These are phyloP conservation scores for Diabrotica undecimpunctata DNA, from an alignment of 1,140 invertebrate genomes.

Conservation along the genomic window DNA sequence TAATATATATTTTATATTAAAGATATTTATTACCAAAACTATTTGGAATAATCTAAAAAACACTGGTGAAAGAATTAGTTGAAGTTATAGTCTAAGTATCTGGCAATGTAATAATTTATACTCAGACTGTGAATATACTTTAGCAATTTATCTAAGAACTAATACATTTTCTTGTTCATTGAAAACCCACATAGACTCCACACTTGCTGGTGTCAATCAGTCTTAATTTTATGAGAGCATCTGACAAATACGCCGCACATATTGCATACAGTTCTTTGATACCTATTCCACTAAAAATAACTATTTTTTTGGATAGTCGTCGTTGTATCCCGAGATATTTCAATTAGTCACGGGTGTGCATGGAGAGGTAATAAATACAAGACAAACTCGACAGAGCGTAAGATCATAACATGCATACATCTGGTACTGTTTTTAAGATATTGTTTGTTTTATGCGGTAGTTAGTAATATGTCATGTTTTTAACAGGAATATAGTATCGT, in stretches of 20 bases:
- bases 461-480: neutral
- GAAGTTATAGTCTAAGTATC: too few relatives aligned
- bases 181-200: neutral
- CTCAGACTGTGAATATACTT: too few relatives aligned
- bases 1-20: too few relatives aligned
- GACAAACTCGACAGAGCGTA: conserved; percentile 16
- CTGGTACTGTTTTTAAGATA: conserved; percentile 4
- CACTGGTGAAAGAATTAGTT: too few relatives aligned
- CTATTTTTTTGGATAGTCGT: neutral
- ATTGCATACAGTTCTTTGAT: conserved; percentile 16
- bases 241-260: conserved; percentile 15
- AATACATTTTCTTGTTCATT: too few relatives aligned
- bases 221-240: conserved; percentile 13
- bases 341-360: conserved; percentile 22
- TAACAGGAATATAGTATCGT: neutral
- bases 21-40: too few relatives aligned
- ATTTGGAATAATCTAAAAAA: too few relatives aligned
- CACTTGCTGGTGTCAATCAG: conserved; percentile 15
- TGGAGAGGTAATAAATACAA: conserved; percentile 18
- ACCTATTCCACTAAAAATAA: conserved; percentile 1
- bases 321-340: conserved; percentile 10
- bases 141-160: too few relatives aligned
- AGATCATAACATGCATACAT: conserved; percentile 17
- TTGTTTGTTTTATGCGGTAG: neutral
- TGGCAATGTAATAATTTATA: too few relatives aligned